Evolutionary conservation across 2,888 invertebrate species (phyloP).

Genomic region (Proisotoma minuta): DNA sequence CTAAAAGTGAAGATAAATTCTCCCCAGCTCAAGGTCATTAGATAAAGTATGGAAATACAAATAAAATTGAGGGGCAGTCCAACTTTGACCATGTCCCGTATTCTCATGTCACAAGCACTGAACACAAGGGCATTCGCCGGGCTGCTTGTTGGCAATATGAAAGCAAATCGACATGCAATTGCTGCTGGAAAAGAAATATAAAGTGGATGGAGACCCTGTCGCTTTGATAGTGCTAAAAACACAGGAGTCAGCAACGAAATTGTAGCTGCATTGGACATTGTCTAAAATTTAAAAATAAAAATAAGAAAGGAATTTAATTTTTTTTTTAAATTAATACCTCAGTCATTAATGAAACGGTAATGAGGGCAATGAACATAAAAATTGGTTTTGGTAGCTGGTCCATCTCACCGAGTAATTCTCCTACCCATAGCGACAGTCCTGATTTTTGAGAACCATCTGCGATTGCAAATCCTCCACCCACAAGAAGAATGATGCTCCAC

Average conservation of each 20-base stretch:
- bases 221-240: conserved; percentile 68
- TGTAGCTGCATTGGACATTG: conserved; percentile 80
- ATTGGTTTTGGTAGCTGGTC: conserved; percentile 60
- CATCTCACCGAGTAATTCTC: conserved; percentile 64
- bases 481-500: conserved; percentile 12
- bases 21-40: conserved; percentile 23
- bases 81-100: conserved; percentile 23
- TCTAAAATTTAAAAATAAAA: neutral
- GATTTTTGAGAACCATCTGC: conserved; percentile 78
- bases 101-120: conserved; percentile 51
- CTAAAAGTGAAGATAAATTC: conserved; percentile 22
- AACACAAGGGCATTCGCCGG: conserved; percentile 92
- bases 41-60: conserved; percentile 18
- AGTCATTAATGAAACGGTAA: conserved; percentile 73
- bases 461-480: conserved; percentile 75
- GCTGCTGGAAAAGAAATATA: conserved; percentile 85
- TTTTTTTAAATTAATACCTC: conserved; percentile 58
- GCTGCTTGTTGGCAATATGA: conserved; percentile 92
- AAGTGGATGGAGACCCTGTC: conserved; percentile 71
- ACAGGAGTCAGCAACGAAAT: conserved; percentile 83
- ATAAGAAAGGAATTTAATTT: neutral
- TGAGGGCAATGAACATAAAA: conserved; percentile 69
- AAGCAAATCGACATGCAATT: conserved; percentile 82
- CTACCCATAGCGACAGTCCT: conserved; percentile 70
- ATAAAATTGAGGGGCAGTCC: conserved; percentile 25